Evolutionary conservation across 2,888 invertebrate species (phyloP), one percentile per base, ranked within the genome.

Genomic region (Syritta pipiens): DNA sequence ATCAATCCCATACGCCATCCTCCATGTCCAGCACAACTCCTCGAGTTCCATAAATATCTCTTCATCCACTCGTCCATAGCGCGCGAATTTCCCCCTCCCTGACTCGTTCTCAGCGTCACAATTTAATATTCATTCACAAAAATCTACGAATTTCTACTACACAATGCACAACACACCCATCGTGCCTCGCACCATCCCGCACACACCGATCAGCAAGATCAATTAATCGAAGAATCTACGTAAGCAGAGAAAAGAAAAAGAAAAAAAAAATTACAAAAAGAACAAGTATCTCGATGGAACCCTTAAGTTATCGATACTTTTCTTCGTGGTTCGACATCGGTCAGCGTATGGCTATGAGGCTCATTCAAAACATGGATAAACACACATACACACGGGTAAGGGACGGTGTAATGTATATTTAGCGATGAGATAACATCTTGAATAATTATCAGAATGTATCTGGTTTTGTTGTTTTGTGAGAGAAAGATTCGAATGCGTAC

Each of bases 41-140:
- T 28, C 32, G 22, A 10, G 28, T 28, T 59, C 51, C 57, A 51
- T 60, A 51, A 44, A 48, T 44, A 51, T n/a, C n/a, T 51, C 42
- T 65, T 42, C 30, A 42, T 42, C 24, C 63, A 53, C 32, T 26
- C 60, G 12, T 28, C 30, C 26, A 26, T 19, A 22, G 3, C 32
- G 42, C 19, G 7, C 9, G 9, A 40, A 10, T 12, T 17, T 7
- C 20, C 17, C 1, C 24, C 14, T 10, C 10, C 9, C 14, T 10
- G 3, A 9, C 37, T 7, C 17, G 19, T 17, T n/a, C 30, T 14
- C 57, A 9, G 10, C 37, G 9, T 22, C 28, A 9, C 12, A 49
- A 57, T 28, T 57, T 59, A 14, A 59, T 60, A 60, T 75, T 69
- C 76, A 76, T 76, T 76, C 76, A 76, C 69, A 76, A 76, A 76